Base-by-base conservation (phyloP, 2,113 vertebrate species). In the Oryzias woworae region DNA sequence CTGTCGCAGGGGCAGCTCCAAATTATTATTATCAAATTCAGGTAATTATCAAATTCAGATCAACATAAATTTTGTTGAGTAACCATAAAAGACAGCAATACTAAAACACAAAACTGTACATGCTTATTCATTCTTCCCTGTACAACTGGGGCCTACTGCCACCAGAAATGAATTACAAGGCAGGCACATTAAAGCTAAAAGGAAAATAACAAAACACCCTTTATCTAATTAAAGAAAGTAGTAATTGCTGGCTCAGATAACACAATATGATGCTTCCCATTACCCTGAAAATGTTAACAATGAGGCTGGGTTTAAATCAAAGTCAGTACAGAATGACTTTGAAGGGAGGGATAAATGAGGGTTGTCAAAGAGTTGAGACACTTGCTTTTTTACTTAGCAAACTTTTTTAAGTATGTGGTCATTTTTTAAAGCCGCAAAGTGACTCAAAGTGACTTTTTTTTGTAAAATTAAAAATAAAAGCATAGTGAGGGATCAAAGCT, bases 1-100 rank as follows among this genome's bases (percentile, higher is more conserved):
- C n/a, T n/a, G n/a, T n/a, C n/a, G n/a, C n/a, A n/a, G n/a, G n/a
- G n/a, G 20, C 20, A 20, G 20, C 20, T 20, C 20, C 20, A 20
- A 20, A 20, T 20, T 20, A 93, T 93, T 90, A 91, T 92, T 92
- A 91, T 93, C 91, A 93, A 92, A 91, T 20, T 20, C 20, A 20
- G 20, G 20, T 20, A 20, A 91, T 92, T 91, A 91, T 93, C 91
- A 93, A 92, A 91, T 92, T 91, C 86, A 85, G 88, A 92, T 93
- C 91, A 90, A 92, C 91, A 93, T 88, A 89, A 91, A 91, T 92
- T 84, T 81, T 86, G 89, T 88, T 65, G 62, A 46, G 86, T 83
- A 69, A 59, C 88, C 89, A 86, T 91, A 87, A 89, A 91, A 91
- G 85, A 81, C 88, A 89, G 88, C 88, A 84, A 90, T 89, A 89